Evolutionary conservation across 1,140 invertebrate species (phyloP).

Genomic region (Probaryconus sp.): DNA sequence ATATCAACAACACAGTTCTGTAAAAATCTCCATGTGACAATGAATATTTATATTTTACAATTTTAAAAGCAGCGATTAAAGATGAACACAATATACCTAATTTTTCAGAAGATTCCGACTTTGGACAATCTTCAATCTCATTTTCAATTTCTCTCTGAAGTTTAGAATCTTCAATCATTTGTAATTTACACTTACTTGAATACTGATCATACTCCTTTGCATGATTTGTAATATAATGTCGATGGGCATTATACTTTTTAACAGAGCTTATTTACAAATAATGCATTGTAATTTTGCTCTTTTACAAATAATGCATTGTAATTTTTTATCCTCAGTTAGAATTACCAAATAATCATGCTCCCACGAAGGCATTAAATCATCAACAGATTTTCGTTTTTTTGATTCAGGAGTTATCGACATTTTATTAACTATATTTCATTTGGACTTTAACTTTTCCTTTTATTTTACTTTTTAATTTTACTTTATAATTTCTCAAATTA

Average conservation of each 20-base stretch:
- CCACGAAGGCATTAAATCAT: neutral
- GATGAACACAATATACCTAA: neutral
- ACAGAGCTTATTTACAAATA: neutral
- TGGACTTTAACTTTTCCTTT: too few species aligned
- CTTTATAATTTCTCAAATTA: too few species aligned
- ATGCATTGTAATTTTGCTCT: neutral
- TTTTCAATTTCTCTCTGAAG: neutral
- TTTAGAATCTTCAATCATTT: neutral
- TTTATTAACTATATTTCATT: too few species aligned
- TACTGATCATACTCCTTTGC: neutral
- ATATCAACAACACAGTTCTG: too few species aligned
- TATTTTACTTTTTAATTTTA: too few species aligned
- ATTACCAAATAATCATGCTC: slow-evolving; percentile 4
- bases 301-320: too few species aligned
- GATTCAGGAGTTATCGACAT: too few species aligned
- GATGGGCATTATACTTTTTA: neutral
- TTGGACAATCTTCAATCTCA: too few species aligned
- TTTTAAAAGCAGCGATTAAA: too few species aligned
- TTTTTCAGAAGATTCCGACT: neutral
- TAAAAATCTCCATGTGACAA: too few species aligned
- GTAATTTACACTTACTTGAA: neutral
- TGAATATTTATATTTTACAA: too few species aligned
- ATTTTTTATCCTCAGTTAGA: neutral
- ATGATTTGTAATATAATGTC: neutral
- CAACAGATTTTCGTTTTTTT: neutral